phyloP scores from a whole-genome alignment of 2,797 vertebrate species.

The Podarcis lilfordi region DNA sequence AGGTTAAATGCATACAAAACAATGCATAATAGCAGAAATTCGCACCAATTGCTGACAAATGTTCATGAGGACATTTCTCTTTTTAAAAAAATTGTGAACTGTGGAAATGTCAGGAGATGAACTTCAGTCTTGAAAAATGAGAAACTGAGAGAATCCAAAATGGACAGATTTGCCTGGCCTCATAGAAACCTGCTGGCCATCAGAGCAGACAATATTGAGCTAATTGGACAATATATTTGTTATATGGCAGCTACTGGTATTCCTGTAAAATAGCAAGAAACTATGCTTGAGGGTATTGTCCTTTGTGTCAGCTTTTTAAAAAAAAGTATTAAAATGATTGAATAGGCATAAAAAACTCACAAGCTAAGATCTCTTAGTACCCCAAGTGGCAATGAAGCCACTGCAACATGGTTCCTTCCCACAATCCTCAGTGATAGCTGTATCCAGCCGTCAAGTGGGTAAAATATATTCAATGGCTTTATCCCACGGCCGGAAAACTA shows the following conservation, averaged over 20 bases:
- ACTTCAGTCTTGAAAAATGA: too few species aligned
- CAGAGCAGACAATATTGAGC: background rate
- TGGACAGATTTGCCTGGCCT: background rate
- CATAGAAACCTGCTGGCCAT: background rate
- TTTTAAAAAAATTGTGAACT: too few species aligned
- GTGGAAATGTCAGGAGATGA: too few species aligned
- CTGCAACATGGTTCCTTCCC: background rate
- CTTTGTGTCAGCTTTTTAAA: background rate
- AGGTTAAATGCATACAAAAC: too few species aligned
- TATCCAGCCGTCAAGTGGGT: background rate
- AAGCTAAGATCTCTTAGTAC: background rate
- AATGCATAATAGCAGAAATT: too few species aligned
- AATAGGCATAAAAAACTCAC: background rate
- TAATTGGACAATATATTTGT: background rate
- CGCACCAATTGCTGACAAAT: too few species aligned
- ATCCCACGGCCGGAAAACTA: background rate
- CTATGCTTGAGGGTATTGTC: background rate
- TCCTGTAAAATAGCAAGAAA: background rate
- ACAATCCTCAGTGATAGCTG: background rate
- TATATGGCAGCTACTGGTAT: background rate
- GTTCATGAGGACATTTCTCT: too few species aligned
- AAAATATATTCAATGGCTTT: background rate
- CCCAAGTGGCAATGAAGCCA: background rate
- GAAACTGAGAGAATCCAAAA: too few species aligned
- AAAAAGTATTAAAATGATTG: background rate